phyloP scores from a whole-genome alignment of 1,140 invertebrate genomes.

The Aphis craccivora region DNA sequence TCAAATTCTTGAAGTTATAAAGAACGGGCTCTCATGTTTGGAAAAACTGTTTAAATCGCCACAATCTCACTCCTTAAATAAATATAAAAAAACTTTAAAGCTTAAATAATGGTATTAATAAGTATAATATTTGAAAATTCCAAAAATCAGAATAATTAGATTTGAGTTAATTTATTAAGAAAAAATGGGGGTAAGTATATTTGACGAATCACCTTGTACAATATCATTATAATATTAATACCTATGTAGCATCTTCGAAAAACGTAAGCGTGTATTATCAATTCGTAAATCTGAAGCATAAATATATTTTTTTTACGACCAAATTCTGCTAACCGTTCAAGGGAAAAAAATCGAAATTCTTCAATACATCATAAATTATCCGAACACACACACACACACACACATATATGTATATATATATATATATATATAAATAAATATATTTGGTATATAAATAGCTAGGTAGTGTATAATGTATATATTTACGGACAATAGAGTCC shows the following conservation, averaged over 20 bases:
- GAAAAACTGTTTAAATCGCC: too few species aligned
- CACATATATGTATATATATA: too few species aligned
- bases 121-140: too few species aligned
- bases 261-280: neutral
- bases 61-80: too few species aligned
- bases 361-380: conserved; percentile 17
- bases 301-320: neutral
- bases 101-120: too few species aligned
- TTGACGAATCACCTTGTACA: neutral
- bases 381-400: neutral
- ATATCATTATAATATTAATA: rapidly evolving
- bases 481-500: neutral
- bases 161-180: too few species aligned
- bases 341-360: neutral
- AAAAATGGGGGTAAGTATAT: too few species aligned
- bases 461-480: neutral
- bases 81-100: too few species aligned
- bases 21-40: too few species aligned
- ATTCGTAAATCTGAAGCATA: neutral
- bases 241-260: neutral
- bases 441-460: conserved; percentile 11
- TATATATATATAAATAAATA: neutral
- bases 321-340: neutral
- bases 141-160: too few species aligned
- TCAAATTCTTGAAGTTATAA: neutral